Percentiles rank a stretch among this genome's conserved stretches.
phyloP scores from a whole-genome alignment of 2,888 invertebrate genomes.

The Rhagonycha lutea region DNA sequence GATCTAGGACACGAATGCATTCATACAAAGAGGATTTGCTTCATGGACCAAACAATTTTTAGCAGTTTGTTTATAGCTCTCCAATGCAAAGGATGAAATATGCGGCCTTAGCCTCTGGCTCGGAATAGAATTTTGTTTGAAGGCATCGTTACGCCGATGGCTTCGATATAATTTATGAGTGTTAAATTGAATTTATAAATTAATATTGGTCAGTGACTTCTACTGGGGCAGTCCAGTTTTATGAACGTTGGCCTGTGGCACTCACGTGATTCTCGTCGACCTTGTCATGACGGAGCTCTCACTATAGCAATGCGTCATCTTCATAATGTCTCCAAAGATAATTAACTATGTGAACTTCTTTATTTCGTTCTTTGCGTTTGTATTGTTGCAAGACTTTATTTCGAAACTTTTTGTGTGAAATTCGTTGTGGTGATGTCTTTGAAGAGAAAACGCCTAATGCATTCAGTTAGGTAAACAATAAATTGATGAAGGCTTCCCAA shows the following conservation, averaged over 20 bases:
- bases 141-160: not conserved
- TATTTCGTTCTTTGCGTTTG: not conserved
- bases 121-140: not conserved
- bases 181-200: not conserved
- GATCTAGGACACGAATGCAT: not conserved
- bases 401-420: not conserved
- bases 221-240: conserved; percentile 18
- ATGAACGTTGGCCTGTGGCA: conserved; percentile 12
- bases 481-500: not conserved
- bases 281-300: conserved; percentile 28
- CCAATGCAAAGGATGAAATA: not conserved
- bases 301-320: conserved; percentile 19
- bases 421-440: too few relatives aligned
- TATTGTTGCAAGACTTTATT: not conserved
- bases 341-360: not conserved
- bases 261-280: conserved; percentile 28
- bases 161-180: not conserved
- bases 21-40: not conserved
- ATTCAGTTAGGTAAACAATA: not conserved
- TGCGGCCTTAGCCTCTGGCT: not conserved
- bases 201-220: conserved; percentile 31
- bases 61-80: not conserved
- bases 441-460: too few relatives aligned
- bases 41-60: not conserved
- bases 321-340: conserved; percentile 1